Evolutionary conservation across 2,888 invertebrate genomes (phyloP), one percentile per base, ranked within the genome.

Genomic region (Heliconius charithonia): DNA sequence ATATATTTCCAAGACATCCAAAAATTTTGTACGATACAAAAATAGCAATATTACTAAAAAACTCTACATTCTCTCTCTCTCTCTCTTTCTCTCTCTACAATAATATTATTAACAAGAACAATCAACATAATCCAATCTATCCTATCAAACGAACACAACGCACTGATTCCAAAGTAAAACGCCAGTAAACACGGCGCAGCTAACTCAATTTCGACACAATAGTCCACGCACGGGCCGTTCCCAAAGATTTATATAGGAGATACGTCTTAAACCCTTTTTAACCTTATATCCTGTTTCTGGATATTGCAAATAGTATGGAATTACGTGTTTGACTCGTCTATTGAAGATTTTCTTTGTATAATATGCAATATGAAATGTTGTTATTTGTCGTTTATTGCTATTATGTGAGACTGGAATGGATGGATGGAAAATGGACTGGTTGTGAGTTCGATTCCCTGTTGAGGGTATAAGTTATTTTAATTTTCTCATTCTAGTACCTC

Each of bases 231-330:
- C 86, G 86, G 85, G 86, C 88, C 85, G 87, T 88, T 85, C 86
- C 84, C 81, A 83, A 84, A 87, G 86, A 87, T 88, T 87, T 87
- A 88, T 86, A 84, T 83, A 82, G 82, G 75, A 84, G 85, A 85
- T 85, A 83, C 79, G 82, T 83, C 82, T 81, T 76, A 85, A 88
- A 90, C 91, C 91, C 90, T 90, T 90, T 89, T 88, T 87, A 84
- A 83, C 86, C 88, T 88, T 76, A 71, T 76, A 76, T 79, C 79
- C 79, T 76, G 71, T 69, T 73, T 74, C 74, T 63, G 37, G 25
- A 74, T 22, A 56, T 72, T 51, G 71, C 56, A 72, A 72, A 72
- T 72, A 72, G 71, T 72, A 32, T 59, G 32, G 56, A 32, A 59
- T 72, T 29, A 62, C 41, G 41, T 74, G 63, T 63, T 41, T 37